A percentile compares a stretch with the other conserved stretches of the same genome.
Evolutionary conservation across 2,888 invertebrate genomes (phyloP).

Genomic region (Rotaria socialis): DNA sequence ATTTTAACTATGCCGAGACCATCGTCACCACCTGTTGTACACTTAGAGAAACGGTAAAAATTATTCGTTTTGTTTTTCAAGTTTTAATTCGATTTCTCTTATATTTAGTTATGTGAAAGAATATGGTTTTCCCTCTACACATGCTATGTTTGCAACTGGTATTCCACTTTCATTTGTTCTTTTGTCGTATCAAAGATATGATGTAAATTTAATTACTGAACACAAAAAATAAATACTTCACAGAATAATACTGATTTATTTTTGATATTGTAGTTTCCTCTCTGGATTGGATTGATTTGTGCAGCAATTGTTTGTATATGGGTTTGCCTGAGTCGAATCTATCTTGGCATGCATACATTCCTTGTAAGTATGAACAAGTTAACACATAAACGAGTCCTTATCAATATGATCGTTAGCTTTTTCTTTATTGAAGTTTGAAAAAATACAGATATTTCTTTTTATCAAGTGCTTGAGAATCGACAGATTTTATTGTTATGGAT

Average conservation of each 20-base stretch:
- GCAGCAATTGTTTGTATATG: constrained; percentile 31
- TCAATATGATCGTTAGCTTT: neutral
- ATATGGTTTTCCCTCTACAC: constrained; percentile 46
- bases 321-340: constrained; percentile 70
- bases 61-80: neutral
- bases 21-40: constrained; percentile 39
- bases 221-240: neutral
- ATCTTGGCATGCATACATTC: constrained; percentile 87
- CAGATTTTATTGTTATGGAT: neutral
- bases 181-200: constrained; percentile 41
- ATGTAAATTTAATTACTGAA: constrained; percentile 3
- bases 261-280: neutral
- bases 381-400: neutral
- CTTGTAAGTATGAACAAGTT: neutral
- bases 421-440: neutral
- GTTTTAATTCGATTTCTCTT: neutral
- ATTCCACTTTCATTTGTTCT: constrained; percentile 41
- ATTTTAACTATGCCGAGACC: constrained; percentile 41
- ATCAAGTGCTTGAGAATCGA: neutral
- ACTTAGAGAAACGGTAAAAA: constrained; percentile 65
- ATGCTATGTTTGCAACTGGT: constrained; percentile 46
- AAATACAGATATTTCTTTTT: neutral
- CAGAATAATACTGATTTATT: neutral
- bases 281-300: neutral
- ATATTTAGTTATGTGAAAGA: constrained; percentile 34